Evolutionary conservation across 1,140 invertebrate species (phyloP).

Genomic region (Cydia amplana): DNA sequence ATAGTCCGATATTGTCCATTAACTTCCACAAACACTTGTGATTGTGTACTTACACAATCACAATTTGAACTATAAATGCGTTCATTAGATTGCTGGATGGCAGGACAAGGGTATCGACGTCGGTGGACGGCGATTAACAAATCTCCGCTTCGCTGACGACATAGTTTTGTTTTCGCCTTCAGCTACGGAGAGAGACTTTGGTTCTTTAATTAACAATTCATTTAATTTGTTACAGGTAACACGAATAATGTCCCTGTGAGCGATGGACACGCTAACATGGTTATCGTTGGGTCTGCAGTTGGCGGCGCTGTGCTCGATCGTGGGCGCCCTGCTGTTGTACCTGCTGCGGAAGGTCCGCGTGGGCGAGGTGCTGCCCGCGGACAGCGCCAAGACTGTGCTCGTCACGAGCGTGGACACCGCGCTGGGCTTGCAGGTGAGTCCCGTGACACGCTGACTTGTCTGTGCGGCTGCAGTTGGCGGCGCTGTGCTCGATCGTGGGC

Average conservation of each 20-base stretch:
- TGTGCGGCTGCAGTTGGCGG: conserved; percentile 87
- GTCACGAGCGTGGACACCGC: conserved; percentile 89
- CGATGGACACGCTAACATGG: conserved; percentile 89
- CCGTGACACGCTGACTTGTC: conserved; percentile 32
- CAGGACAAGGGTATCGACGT: no score
- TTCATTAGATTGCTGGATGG: no score
- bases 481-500: conserved; percentile 88
- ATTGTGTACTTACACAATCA: no score
- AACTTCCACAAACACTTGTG: not conserved
- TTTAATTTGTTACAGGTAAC: conserved; percentile 50
- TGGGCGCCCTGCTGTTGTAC: conserved; percentile 87
- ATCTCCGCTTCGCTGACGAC: no score
- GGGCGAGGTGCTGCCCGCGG: conserved; percentile 73
- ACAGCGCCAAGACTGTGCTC: conserved; percentile 83
- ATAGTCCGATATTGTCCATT: not conserved
- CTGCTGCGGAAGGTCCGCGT: conserved; percentile 86
- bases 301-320: conserved; percentile 88
- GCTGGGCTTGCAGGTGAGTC: conserved; percentile 84
- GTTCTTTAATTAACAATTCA: no score
- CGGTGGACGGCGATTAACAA: no score
- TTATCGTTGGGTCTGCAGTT: conserved; percentile 88
- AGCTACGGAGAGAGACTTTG: no score
- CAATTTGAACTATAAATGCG: no score
- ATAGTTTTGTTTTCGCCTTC: no score
- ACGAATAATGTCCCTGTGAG: conserved; percentile 57